Base-by-base conservation (phyloP, 2,888 invertebrate genomes). In the Axea sp. region DNA sequence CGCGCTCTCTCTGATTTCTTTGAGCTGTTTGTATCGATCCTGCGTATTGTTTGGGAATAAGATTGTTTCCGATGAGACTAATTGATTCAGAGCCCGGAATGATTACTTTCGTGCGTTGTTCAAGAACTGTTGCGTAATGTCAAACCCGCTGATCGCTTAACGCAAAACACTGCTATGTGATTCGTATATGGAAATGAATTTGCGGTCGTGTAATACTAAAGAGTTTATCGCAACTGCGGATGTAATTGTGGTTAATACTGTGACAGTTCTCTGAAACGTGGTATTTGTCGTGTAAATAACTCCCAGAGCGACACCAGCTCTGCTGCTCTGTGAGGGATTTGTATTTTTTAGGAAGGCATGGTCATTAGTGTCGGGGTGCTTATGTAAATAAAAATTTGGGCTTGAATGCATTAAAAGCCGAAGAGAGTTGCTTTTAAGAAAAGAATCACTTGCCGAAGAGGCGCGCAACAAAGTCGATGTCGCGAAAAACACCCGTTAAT, bases 401-500 rank as follows among this genome's bases (percentile, higher is more conserved):
- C 15, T 15, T 17, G n/a, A 35, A 30, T n/a, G 31, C 5, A 8
- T 7, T 14, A 24, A 14, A 28, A 53, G 30, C 8, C 7, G 24
- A 24, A 24, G 30, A 53, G 41, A 43, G 35, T 8, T 28, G 49
- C 28, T 24, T 15, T 49, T 24, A 71, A 71, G 60, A 65, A 68
- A 59, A 37, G 72, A 64, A 55, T 8, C 7, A 35, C 26, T 51
- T 14, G 31, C 3, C 15, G n/a, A 33, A 57, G 51, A 62, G 60
- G 75, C 65, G 53, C 24, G 39, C 69, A 73, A 39, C 53, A 74
- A 78, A 78, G 75, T 73, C 76, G 78, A 77, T 76, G 81, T 79
- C 80, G 80, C 77, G 81, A 81, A 86, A 86, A 86, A 84, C 84
- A 83, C 81, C 76, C 79, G 84, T 84, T 87, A 87, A 86, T 86